Conservation (phyloP, 2,888 invertebrate species). For the Branchipolynoe longqiensis region DNA sequence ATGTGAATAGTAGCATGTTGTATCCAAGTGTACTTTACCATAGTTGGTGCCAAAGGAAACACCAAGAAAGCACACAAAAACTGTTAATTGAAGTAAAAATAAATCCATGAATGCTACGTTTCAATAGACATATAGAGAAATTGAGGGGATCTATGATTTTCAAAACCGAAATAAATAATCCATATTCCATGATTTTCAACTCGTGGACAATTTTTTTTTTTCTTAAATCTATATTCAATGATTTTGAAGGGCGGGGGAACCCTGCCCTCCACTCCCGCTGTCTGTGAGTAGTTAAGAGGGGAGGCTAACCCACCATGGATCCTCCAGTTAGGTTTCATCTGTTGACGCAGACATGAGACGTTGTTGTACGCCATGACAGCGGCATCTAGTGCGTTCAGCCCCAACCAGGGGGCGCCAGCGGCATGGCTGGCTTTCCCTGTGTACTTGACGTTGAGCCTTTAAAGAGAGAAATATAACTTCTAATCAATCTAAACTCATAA, state of each 20-base stretch:
- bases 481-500: no score
- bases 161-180: no score
- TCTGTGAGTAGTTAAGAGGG: no score
- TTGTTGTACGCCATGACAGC: conserved; percentile 80
- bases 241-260: no score
- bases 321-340: conserved; percentile 80
- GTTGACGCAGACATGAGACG: conserved; percentile 80
- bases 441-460: conserved; percentile 64
- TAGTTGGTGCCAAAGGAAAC: no score
- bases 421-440: conserved; percentile 66
- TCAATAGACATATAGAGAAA: background rate
- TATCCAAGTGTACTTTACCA: no score
- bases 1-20: no score
- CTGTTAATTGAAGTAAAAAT: background rate
- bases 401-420: conserved; percentile 75
- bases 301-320: conserved; percentile 80
- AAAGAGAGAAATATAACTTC: background rate
- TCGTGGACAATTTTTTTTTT: no score
- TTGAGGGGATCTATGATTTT: no score
- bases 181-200: no score
- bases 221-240: no score
- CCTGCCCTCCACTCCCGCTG: no score
- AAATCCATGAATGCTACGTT: background rate
- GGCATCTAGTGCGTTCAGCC: conserved; percentile 82
- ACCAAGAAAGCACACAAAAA: background rate